A percentile compares a stretch with the other conserved stretches of the same genome.
These are phyloP conservation scores for Laterallus jamaicensis DNA, from an alignment of 2,113 vertebrate genomes.

Conservation along the genomic window DNA sequence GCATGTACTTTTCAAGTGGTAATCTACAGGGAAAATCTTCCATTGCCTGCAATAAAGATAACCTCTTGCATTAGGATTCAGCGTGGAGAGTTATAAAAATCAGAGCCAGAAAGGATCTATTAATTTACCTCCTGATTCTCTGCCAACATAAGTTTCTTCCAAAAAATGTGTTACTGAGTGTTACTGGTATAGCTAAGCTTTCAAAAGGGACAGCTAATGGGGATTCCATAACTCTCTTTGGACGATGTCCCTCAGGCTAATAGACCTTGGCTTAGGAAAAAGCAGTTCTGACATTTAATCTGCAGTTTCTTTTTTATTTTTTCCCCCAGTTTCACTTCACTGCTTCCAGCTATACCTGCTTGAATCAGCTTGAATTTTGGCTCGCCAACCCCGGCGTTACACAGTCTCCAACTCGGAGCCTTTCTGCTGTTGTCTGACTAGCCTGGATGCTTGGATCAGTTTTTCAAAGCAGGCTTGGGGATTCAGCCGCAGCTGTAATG, in stretches of 20 bases:
- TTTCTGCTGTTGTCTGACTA: background rate
- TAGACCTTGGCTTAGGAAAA: constrained; percentile 41
- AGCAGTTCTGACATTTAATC: constrained; percentile 38
- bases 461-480: background rate
- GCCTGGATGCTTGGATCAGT: background rate
- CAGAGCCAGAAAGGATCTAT: constrained; percentile 48
- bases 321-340: background rate
- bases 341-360: constrained; percentile 39
- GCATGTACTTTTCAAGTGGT: constrained; percentile 27
- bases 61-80: constrained; percentile 31
- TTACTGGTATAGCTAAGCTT: constrained; percentile 40
- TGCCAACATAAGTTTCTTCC: constrained; percentile 32
- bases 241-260: background rate
- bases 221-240: constrained; percentile 40
- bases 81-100: constrained; percentile 43
- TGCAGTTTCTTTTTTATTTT: background rate
- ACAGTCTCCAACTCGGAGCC: background rate
- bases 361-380: constrained; percentile 34
- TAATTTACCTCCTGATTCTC: constrained; percentile 50
- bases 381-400: background rate
- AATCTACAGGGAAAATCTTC: constrained; percentile 37
- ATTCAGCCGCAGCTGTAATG: background rate
- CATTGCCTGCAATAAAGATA: constrained; percentile 56
- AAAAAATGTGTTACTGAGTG: constrained; percentile 37
- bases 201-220: constrained; percentile 2